Conservation (phyloP, 2,888 invertebrate genomes). For the Tridacna crocea region DNA sequence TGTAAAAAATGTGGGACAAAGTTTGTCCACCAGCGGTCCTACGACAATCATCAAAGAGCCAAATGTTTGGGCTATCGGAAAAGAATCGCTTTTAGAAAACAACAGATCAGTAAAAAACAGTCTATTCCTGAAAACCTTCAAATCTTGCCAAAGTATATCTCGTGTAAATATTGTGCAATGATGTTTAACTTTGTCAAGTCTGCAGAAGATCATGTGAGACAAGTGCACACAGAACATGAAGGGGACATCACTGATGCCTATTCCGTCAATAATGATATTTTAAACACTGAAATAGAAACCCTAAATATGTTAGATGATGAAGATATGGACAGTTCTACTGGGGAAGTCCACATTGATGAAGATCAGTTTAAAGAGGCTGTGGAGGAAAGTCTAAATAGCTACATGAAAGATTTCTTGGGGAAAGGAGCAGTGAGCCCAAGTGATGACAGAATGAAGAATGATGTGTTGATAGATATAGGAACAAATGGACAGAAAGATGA, state of each 20-base stretch:
- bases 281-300: slow-evolving; percentile 5
- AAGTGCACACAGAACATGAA: slow-evolving; percentile 39
- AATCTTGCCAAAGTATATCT: slow-evolving; percentile 33
- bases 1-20: slow-evolving; percentile 61
- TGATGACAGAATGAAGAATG: not conserved
- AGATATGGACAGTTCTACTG: not conserved
- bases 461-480: slow-evolving; percentile 13
- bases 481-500: slow-evolving; percentile 22
- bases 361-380: slow-evolving; percentile 13
- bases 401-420: slow-evolving; percentile 15
- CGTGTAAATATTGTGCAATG: slow-evolving; percentile 51
- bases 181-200: slow-evolving; percentile 38
- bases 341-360: not conserved
- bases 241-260: slow-evolving; percentile 21
- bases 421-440: slow-evolving; percentile 7
- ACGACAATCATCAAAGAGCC: slow-evolving; percentile 58
- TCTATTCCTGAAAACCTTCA: slow-evolving; percentile 29
- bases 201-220: slow-evolving; percentile 41
- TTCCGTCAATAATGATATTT: slow-evolving; percentile 12
- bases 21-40: slow-evolving; percentile 61
- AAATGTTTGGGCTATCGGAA: slow-evolving; percentile 57
- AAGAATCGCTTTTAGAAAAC: slow-evolving; percentile 52
- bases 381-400: slow-evolving; percentile 6
- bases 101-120: slow-evolving; percentile 18
- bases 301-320: slow-evolving; percentile 8